Evolutionary conservation across 2,797 vertebrate genomes (phyloP), one percentile per base, ranked within the genome.

Genomic region (Pantherophis alleghaniensis): DNA sequence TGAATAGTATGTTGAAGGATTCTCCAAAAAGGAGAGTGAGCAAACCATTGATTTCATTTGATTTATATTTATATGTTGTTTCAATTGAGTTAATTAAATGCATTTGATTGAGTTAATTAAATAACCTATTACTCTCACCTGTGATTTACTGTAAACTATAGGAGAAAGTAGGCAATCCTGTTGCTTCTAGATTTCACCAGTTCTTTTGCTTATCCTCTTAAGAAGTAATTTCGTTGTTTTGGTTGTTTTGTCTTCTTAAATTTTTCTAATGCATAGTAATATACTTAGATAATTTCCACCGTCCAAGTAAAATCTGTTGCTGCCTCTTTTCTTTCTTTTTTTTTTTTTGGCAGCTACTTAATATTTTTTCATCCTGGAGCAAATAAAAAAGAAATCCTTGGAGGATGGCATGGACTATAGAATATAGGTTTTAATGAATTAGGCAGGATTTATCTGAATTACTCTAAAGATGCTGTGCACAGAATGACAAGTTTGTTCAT

Each of bases 211-310:
- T 63, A 93, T 86, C 47, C 47, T 88, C 61, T 89, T 55, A 92
- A 95, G 90, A 93, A 87, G 95, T 96, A 94, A 93, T 74, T 96
- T 93, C 87, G 83, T 94, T 95, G 87, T 63, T 47, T 93, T 94
- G 89, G 32, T 61, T 69, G 66, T 96, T 91, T 96, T 95, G 88
- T 95, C 95, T 95, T 91, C 92, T 95, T 94, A 94, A 94, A 94
- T 96, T 96, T 96, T 95, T 93, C 83, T 96, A 95, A 96, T 93
- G 95, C 37, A 89, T 93, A 93, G 53, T 92, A 94, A 95, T 92
- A 91, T 95, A 92, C 57, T 95, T 92, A 90, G 93, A 95, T 91
- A 87, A 94, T 93, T 60, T 95, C 47, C 60, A 83, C 91, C 92
- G 87, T 95, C 95, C 91, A 66, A 69, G 95, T 95, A 95, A 90